Evolutionary conservation across 2,888 invertebrate species (phyloP).

Genomic region (Clepsis dumicolana): DNA sequence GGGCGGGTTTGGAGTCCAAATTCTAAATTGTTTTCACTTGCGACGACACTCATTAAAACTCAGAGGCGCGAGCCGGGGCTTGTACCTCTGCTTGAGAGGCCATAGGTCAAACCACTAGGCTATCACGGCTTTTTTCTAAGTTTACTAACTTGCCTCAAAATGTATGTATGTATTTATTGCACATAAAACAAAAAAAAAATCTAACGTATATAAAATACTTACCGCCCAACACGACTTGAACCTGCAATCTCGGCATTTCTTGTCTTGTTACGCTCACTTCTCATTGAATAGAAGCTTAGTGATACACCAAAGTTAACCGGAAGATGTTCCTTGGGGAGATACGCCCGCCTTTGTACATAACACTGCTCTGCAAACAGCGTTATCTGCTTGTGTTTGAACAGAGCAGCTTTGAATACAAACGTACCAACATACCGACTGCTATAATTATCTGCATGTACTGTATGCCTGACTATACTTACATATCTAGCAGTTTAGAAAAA

Average conservation of each 20-base stretch:
- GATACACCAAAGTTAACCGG: slow-evolving; percentile 27
- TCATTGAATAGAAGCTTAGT: background rate
- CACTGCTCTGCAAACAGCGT: slow-evolving; percentile 38
- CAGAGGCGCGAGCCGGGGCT: no score
- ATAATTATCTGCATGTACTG: slow-evolving; percentile 12
- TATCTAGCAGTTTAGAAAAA: no score
- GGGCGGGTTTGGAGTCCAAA: no score
- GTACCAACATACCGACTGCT: slow-evolving; percentile 6
- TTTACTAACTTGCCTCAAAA: no score
- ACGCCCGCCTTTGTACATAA: slow-evolving; percentile 41
- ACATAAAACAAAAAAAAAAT: no score
- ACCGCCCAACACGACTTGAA: background rate
- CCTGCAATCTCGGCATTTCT: background rate
- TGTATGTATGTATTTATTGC: no score
- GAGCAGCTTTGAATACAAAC: slow-evolving; percentile 33
- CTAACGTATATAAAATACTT: no score
- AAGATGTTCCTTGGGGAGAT: slow-evolving; percentile 40
- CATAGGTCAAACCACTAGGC: no score
- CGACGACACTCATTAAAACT: no score
- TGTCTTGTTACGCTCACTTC: background rate
- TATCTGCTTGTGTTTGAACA: slow-evolving; percentile 41
- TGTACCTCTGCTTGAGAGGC: no score
- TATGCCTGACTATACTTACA: background rate
- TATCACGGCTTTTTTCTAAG: no score
- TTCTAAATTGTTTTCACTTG: no score